Evolutionary conservation across 2,797 vertebrate species (phyloP), one percentile per base, ranked within the genome.

Genomic region (Acestrorhynchus altus): DNA sequence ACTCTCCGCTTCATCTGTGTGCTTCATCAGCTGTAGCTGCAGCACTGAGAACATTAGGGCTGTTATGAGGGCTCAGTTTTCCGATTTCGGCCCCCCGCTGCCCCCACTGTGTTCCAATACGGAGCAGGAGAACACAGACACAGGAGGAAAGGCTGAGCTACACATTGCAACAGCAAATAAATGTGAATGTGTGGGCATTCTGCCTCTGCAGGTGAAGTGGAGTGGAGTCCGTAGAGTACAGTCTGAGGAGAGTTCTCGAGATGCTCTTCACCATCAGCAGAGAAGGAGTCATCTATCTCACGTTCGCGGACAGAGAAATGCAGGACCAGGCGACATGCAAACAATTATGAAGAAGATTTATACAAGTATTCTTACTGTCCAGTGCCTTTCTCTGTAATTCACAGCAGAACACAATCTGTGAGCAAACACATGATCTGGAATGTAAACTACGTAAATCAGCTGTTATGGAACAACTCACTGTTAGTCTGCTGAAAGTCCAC

Each of bases 231-330:
- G 91, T 88, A 3, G 89, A 84, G 74, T 95, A 93, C 81, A 89
- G 84, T 81, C 90, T 95, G 79, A 92, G 93, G 65, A 93, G 92
- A 76, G 94, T 91, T 83, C 88, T 91, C 86, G 90, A 90, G 78
- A 93, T 93, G 66, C 92, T 93, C 63, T 96, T 93, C 78, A 91
- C 83, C 71, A 81, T 94, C 83, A 93, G 92, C 77, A 82, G 90
- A 78, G 87, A 90, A 39, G 91, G 94, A 80, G 92, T 93, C 31
- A 91, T 95, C 90, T 94, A 89, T 2, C 80, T 94, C 65, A 95
- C 5, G 80, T 85, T 6, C 92, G 93, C 95, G 84, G 94, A 96
- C 89, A 88, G 94, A 87, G 93, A 96, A 89, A 92, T 88, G 18
- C 94, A 94, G 80, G 92, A 93, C 86, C 92, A 96, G 93, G 91